Percentiles rank a stretch among this genome's conserved stretches.
These are phyloP conservation scores for Cephus pygmeus DNA, from an alignment of 2,888 invertebrate species.

Conservation along the genomic window DNA sequence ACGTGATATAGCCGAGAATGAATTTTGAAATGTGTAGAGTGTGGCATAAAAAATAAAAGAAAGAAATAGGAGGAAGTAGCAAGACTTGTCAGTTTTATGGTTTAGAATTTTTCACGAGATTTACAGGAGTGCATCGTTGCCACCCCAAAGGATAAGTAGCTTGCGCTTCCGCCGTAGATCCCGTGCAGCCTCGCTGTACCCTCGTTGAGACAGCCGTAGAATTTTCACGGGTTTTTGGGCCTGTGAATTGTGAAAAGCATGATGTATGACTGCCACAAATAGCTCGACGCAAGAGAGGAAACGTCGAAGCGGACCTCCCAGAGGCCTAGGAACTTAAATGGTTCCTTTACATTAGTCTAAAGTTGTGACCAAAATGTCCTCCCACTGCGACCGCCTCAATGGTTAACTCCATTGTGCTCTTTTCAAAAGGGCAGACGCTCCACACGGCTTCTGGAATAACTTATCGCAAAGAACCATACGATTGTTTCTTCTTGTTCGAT, in stretches of 20 bases:
- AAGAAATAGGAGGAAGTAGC: neutral
- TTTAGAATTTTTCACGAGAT: neutral
- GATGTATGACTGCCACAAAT: slow-evolving; percentile 54
- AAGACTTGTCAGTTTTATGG: neutral
- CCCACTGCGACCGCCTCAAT: slow-evolving; percentile 54
- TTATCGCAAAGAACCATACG: neutral
- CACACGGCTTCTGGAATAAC: neutral
- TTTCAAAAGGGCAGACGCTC: neutral
- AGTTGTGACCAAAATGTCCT: slow-evolving; percentile 52
- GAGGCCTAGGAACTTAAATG: slow-evolving; percentile 31
- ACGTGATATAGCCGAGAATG: neutral
- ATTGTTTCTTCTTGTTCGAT: neutral
- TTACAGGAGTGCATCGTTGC: neutral
- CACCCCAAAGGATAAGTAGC: slow-evolving; percentile 51
- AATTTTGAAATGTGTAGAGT: neutral
- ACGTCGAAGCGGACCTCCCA: slow-evolving; percentile 51
- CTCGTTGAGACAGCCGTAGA: neutral
- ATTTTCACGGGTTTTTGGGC: slow-evolving; percentile 53
- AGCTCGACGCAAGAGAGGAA: slow-evolving; percentile 41
- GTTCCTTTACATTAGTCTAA: slow-evolving; percentile 44
- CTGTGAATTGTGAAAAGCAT: slow-evolving; percentile 57
- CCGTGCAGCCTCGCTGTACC: neutral
- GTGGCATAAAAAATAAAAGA: neutral
- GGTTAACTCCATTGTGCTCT: slow-evolving; percentile 32
- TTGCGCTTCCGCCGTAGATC: slow-evolving; percentile 40